Evolutionary conservation across 1,140 invertebrate species (phyloP), one percentile per base, ranked within the genome.

Genomic region (Conus ventricosus): DNA sequence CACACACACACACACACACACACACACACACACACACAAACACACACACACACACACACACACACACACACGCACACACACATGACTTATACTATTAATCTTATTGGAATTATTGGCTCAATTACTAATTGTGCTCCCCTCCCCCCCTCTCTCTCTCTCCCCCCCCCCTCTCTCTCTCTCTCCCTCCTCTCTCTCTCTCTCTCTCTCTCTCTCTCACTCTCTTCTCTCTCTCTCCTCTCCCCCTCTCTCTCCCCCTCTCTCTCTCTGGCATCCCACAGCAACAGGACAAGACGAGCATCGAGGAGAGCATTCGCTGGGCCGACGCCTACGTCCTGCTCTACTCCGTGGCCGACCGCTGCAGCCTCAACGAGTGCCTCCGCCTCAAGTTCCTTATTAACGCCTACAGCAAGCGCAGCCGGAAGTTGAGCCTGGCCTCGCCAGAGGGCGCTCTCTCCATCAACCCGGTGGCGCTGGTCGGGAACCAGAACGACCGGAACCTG

Each of bases 401-500:
- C 93, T 97, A 97, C 93, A 75, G 97, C 97, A 91, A 91, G 93
- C 97, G 97, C 91, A 94, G 97, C 96, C 92, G 96, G 96, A 95
- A 97, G 54, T 63, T 88, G 84, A 89, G 95, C 6, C 94, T 94
- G 75, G 95, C 94, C 27, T 92, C 91, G 71, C 96, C 96, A 92
- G 95, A 97, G 96, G 88, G 96, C 71, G 95, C 95, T 75, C 85
- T 94, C 57, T 92, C 96, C 82, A 96, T 97, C 91, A 96, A 86
- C 71, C 90, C 92, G 92, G 96, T 98, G 10, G 96, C 97, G 25
- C 94, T 98, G 86, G 97, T 98, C 17, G 98, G 97, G 53, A 98
- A 98, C 93, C 98, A 98, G 95, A 97, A 96, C 15, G 98, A 99
- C 93, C 97, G 98, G 97, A 97, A 98, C 71, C 97, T 98, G 94